Conservation (phyloP, 2,797 vertebrate species). For the Nannoperca obscura region DNA sequence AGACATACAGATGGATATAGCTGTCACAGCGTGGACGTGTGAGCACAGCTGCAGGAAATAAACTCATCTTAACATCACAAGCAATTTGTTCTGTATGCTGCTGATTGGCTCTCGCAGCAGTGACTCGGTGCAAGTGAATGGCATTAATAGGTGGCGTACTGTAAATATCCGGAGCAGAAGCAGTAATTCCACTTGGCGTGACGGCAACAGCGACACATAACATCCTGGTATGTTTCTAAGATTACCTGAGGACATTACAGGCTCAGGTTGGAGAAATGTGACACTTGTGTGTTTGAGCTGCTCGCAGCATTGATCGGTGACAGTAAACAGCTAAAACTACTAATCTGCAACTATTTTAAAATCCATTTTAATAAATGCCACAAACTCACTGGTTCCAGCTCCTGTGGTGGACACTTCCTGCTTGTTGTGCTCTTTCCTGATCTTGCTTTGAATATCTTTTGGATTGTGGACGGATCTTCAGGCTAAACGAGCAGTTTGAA, state of each 20-base stretch:
- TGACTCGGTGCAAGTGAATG: slow-evolving; percentile 40
- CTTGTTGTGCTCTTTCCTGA: neutral
- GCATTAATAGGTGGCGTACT: slow-evolving; percentile 32
- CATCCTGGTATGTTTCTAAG: neutral
- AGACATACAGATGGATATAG: slow-evolving; percentile 32
- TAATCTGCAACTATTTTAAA: neutral
- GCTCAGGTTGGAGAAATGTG: neutral
- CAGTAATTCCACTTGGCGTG: slow-evolving; percentile 33
- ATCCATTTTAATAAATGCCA: neutral
- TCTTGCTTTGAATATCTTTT: neutral
- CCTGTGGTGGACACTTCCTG: neutral
- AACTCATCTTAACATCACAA: slow-evolving; percentile 43
- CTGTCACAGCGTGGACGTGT: slow-evolving; percentile 38
- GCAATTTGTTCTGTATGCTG: slow-evolving; percentile 42
- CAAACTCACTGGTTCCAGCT: neutral
- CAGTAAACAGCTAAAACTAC: neutral
- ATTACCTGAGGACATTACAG: neutral
- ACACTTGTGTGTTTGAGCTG: neutral
- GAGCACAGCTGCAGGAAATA: slow-evolving; percentile 38
- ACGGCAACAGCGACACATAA: slow-evolving; percentile 1
- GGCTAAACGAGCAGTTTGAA: neutral
- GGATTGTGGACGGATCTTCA: neutral
- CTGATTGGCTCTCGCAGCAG: slow-evolving; percentile 50
- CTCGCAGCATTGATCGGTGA: neutral
- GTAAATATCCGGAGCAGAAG: slow-evolving; percentile 20